Conservation (phyloP, 2,797 vertebrate species). For the Borostomias antarcticus region DNA sequence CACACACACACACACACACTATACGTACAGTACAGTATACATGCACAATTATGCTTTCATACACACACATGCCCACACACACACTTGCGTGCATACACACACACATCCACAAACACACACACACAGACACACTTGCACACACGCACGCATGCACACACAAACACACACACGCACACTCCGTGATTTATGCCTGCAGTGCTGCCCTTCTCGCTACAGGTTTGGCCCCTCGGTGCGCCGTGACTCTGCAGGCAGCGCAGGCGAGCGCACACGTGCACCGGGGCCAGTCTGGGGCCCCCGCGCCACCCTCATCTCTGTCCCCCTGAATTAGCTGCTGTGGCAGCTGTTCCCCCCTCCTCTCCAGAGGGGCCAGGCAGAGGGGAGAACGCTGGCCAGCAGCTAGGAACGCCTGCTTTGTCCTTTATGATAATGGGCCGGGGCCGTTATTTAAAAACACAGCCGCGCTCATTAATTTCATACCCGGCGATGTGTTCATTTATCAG, state of each 20-base stretch:
- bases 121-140: slow-evolving; percentile 6
- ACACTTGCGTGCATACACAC: slow-evolving; percentile 9
- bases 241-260: slow-evolving; percentile 30
- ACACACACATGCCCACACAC: slow-evolving; percentile 4
- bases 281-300: slow-evolving; percentile 33
- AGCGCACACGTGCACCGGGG: slow-evolving; percentile 5
- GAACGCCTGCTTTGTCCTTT: slow-evolving; percentile 57
- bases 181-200: slow-evolving; percentile 33
- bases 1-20: slow-evolving; percentile 10
- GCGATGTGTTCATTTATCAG: slow-evolving; percentile 50
- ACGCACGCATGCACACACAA: slow-evolving; percentile 18
- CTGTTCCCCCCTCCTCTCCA: slow-evolving; percentile 31
- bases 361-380: slow-evolving; percentile 18
- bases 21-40: slow-evolving; percentile 11
- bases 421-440: slow-evolving; percentile 39
- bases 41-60: not conserved
- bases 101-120: not conserved
- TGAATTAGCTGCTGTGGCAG: slow-evolving; percentile 63
- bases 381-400: slow-evolving; percentile 35
- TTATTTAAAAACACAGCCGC: slow-evolving; percentile 40
- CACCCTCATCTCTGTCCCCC: slow-evolving; percentile 56
- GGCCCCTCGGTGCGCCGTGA: slow-evolving; percentile 17
- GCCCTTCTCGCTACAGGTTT: slow-evolving; percentile 56
- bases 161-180: slow-evolving; percentile 16
- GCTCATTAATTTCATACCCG: slow-evolving; percentile 53